Evolutionary conservation across 2,888 invertebrate genomes (phyloP), one percentile per base, ranked within the genome.

Genomic region (Clanis bilineata): DNA sequence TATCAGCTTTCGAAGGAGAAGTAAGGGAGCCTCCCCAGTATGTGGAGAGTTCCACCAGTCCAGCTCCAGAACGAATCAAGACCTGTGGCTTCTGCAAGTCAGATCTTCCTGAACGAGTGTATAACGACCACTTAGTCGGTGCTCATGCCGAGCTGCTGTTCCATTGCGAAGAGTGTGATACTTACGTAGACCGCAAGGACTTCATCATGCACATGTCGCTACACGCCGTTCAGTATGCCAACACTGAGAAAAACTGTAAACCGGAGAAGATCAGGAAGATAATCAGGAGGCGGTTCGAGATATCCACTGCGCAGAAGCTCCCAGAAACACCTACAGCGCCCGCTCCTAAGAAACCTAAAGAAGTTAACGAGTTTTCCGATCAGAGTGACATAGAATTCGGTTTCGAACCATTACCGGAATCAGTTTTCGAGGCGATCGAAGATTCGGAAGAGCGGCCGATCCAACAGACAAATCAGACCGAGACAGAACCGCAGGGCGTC

Each of bases 131-230:
- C 68, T 66, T 89, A 41, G 64, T 80, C 38, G 64, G 73, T 23
- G 67, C 65, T 1, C 91, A 90, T 71, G 68, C 75, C 1, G 76
- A 83, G 44, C 66, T 73, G 25, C 71, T 91, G 61, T 88, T 90
- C 72, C 85, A 83, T 62, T 93, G 92, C 73, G 85, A 84, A 56
- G 81, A 87, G 45, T 92, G 92, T 73, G 75, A 83, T 64, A 67
- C 73, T 6, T 86, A 82, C 69, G 72, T 87, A 41, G 81, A 85
- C 62, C 70, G 78, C 25, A 79, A 73, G 32, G 77, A 82, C 39
- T 80, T 91, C 57, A 70, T 86, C 6, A 56, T 70, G 2, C 93
- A 92, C 74, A 85, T 90, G 88, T 79, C 85, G 5, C 63, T 71
- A 2, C 91, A 92, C 69, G 86, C 86, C 9, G 59, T 66, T 1